Percentiles rank a stretch among this genome's conserved stretches.
phyloP scores from a whole-genome alignment of 2,888 invertebrate species.

The Vesta saturnalis region DNA sequence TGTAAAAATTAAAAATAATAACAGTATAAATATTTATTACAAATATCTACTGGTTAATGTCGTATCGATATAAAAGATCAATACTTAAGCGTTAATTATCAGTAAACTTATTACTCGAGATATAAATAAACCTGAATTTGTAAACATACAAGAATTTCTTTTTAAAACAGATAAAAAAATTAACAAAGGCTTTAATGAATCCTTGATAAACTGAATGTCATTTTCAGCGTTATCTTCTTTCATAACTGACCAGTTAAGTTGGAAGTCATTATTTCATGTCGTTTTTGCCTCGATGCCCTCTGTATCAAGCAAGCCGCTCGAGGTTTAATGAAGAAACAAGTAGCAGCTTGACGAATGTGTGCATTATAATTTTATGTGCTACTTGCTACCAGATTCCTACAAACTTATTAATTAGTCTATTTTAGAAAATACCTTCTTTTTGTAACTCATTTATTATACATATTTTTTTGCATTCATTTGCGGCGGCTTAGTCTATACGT shows the following conservation, averaged over 20 bases:
- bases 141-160: constrained; percentile 15
- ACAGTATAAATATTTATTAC: too few species aligned
- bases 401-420: constrained; percentile 50
- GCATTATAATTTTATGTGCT: constrained; percentile 51
- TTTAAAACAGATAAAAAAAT: constrained; percentile 31
- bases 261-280: constrained; percentile 50
- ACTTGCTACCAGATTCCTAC: constrained; percentile 45
- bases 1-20: too few species aligned
- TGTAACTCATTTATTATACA: constrained; percentile 25
- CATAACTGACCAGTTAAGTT: constrained; percentile 41
- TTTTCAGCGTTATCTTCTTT: constrained; percentile 40
- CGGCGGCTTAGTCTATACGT: constrained; percentile 20
- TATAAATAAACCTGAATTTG: neutral
- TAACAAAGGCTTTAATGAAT: constrained; percentile 36
- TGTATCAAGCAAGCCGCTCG: constrained; percentile 50
- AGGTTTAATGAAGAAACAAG: constrained; percentile 53
- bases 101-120: neutral
- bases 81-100: neutral
- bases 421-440: constrained; percentile 40
- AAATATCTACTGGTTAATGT: too few species aligned
- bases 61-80: neutral
- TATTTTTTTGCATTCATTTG: constrained; percentile 29
- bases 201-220: constrained; percentile 35
- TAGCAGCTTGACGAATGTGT: constrained; percentile 50
- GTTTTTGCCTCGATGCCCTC: constrained; percentile 50